Conservation (phyloP, 2,888 invertebrate species). For the Lamellibrachia columna region DNA sequence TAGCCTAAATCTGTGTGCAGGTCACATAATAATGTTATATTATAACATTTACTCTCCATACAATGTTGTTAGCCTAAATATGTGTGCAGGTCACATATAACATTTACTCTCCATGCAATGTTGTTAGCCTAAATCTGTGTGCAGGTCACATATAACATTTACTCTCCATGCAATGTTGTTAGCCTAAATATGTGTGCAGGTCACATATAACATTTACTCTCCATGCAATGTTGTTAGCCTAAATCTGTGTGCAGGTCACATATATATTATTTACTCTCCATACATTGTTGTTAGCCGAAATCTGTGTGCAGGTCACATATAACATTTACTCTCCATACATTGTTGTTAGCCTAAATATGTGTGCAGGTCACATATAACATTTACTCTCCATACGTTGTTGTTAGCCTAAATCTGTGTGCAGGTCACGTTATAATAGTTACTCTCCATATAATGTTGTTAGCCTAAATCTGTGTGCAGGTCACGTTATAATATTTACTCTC, state of each 20-base stretch:
- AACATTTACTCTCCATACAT: neutral
- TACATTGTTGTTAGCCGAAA: neutral
- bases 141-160: neutral
- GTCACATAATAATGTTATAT: too few species aligned
- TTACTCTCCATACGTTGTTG: neutral
- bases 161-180: neutral
- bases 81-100: too few species aligned
- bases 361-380: neutral
- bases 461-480: neutral
- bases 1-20: too few species aligned
- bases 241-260: neutral
- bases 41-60: too few species aligned
- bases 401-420: neutral
- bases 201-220: neutral
- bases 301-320: neutral
- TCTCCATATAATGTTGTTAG: neutral
- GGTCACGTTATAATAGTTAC: neutral
- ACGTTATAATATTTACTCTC: neutral
- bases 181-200: neutral
- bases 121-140: neutral
- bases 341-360: neutral
- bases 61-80: too few species aligned
- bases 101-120: neutral
- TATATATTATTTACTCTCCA: neutral
- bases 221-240: neutral